A percentile compares a stretch with the other conserved stretches of the same genome.
These are phyloP conservation scores for Macropus fuliginosus DNA, from an alignment of 2,797 vertebrate genomes.

Conservation along the genomic window DNA sequence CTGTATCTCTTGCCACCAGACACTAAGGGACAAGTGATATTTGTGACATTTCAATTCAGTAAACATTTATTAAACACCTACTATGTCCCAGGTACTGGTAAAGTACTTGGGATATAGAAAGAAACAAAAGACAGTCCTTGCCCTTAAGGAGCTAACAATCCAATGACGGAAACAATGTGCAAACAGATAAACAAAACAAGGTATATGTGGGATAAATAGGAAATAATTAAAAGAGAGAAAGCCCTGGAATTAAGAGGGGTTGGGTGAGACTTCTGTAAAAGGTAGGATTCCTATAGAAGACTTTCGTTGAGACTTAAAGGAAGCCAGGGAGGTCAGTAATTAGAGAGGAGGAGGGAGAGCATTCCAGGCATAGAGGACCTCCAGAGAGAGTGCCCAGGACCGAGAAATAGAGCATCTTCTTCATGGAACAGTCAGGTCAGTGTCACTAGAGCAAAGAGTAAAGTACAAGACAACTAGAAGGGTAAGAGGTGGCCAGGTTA, in stretches of 20 bases:
- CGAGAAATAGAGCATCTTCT: neutral
- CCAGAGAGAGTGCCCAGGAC: neutral
- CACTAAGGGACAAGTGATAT: constrained; percentile 2
- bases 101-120: neutral
- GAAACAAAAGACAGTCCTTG: neutral
- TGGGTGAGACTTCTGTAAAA: neutral
- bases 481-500: neutral
- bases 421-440: neutral
- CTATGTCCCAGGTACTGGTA: neutral
- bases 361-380: neutral
- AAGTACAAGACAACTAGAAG: neutral
- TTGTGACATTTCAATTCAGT: neutral
- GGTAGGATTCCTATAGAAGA: neutral
- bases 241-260: no score
- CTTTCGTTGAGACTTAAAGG: neutral
- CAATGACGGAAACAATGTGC: neutral
- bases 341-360: neutral
- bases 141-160: neutral
- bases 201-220: neutral
- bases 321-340: neutral
- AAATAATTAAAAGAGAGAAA: neutral
- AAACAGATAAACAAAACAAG: neutral
- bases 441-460: neutral
- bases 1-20: neutral
- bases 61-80: neutral